Evolutionary conservation across 1,140 invertebrate species (phyloP).

Genomic region (Neocloeon triangulifer): DNA sequence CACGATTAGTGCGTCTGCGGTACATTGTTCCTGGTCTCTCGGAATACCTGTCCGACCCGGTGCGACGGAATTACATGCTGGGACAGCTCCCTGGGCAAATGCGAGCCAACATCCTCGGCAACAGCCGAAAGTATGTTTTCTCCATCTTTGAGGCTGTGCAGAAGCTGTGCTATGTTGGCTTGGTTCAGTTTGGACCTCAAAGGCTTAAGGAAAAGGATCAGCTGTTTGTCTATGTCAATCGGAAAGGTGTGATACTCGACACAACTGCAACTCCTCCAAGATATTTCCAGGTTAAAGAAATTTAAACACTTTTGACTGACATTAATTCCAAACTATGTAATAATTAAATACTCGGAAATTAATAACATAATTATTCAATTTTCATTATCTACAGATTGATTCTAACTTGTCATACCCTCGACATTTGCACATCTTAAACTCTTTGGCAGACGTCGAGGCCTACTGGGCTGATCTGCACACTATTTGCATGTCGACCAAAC

Average conservation of each 20-base stretch:
- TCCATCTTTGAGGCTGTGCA: conserved; percentile 29
- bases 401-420: no score
- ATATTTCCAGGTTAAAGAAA: conserved; percentile 37
- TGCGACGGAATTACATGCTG: conserved; percentile 37
- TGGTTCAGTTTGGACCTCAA: conserved; percentile 45
- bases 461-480: conserved; percentile 52
- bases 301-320: no score
- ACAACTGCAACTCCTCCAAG: conserved; percentile 35
- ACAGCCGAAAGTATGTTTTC: conserved; percentile 33
- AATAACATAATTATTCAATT: no score
- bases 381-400: no score
- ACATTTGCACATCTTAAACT: no score
- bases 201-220: conserved; percentile 42
- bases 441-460: conserved; percentile 28
- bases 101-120: conserved; percentile 29
- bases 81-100: conserved; percentile 26
- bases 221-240: conserved; percentile 45
- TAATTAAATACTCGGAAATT: no score
- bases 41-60: conserved; percentile 37
- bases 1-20: conserved; percentile 36
- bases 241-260: conserved; percentile 31
- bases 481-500: conserved; percentile 36
- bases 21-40: conserved; percentile 31
- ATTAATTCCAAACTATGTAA: conserved; percentile 25
- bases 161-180: conserved; percentile 36